Evolutionary conservation across 2,888 invertebrate species (phyloP).

Genomic region (Drosophila infuscata): DNA sequence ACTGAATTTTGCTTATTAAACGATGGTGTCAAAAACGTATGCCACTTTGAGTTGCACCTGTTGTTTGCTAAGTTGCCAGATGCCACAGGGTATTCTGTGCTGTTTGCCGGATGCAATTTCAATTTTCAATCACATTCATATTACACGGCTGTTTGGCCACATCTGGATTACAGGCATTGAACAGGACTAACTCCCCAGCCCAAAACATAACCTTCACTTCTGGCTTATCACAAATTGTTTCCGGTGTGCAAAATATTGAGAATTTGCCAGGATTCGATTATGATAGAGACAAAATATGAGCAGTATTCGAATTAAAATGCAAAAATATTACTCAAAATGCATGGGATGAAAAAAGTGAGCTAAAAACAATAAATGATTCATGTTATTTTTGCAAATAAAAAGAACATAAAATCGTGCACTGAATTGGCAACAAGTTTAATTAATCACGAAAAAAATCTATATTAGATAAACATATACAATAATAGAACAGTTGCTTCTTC

Average conservation of each 20-base stretch:
- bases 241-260: slow-evolving; percentile 32
- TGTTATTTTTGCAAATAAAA: background rate
- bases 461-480: slow-evolving; percentile 16
- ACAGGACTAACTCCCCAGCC: slow-evolving; percentile 1
- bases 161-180: slow-evolving; percentile 46
- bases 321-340: background rate
- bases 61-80: background rate
- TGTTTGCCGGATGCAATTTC: slow-evolving; percentile 76
- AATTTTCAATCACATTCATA: slow-evolving; percentile 79
- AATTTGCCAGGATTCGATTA: slow-evolving; percentile 32
- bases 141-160: slow-evolving; percentile 69
- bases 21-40: background rate
- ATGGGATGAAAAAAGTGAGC: background rate
- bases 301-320: slow-evolving; percentile 16
- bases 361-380: slow-evolving; percentile 24
- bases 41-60: background rate
- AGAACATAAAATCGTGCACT: slow-evolving; percentile 5
- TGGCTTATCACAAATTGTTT: slow-evolving; percentile 60
- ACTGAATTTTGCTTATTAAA: background rate
- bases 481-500: background rate
- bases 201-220: slow-evolving; percentile 10
- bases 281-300: slow-evolving; percentile 2
- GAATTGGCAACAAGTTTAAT: slow-evolving; percentile 17
- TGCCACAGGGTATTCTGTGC: slow-evolving; percentile 30
- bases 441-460: background rate